These are phyloP conservation scores for Mus spretus DNA, from an alignment of 2,797 vertebrate species.

Conservation along the genomic window DNA sequence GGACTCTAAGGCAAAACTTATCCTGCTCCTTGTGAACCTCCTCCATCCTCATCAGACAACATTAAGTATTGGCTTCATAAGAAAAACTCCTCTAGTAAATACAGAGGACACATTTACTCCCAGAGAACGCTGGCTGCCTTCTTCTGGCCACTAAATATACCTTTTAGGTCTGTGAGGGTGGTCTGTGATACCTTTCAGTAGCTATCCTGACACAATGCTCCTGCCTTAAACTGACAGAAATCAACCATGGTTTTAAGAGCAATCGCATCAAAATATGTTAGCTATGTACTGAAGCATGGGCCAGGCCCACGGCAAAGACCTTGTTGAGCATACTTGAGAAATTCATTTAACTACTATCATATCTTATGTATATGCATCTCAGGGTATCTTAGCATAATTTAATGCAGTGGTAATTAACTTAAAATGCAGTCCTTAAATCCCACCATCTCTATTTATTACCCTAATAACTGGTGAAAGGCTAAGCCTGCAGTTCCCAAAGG, in stretches of 20 bases:
- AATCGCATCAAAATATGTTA: slow-evolving; percentile 36
- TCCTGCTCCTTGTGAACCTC: not conserved
- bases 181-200: not conserved
- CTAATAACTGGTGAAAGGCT: not conserved
- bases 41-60: not conserved
- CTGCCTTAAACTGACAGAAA: not conserved
- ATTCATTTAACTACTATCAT: slow-evolving; percentile 67
- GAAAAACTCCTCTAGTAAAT: not conserved
- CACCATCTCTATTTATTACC: not conserved
- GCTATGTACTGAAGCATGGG: not conserved
- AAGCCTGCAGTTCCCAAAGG: not conserved
- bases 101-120: not conserved
- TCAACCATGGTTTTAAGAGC: slow-evolving; percentile 61
- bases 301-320: slow-evolving; percentile 26
- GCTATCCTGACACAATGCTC: slow-evolving; percentile 1
- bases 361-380: slow-evolving; percentile 59
- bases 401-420: slow-evolving; percentile 57
- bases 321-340: slow-evolving; percentile 54
- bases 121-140: not conserved
- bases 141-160: not conserved
- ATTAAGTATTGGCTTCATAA: not conserved
- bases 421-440: slow-evolving; percentile 52
- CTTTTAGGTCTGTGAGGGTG: not conserved
- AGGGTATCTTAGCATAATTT: slow-evolving; percentile 20
- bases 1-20: not conserved